Conservation (phyloP, 2,113 vertebrate species). For the Sinosuthora webbiana region DNA sequence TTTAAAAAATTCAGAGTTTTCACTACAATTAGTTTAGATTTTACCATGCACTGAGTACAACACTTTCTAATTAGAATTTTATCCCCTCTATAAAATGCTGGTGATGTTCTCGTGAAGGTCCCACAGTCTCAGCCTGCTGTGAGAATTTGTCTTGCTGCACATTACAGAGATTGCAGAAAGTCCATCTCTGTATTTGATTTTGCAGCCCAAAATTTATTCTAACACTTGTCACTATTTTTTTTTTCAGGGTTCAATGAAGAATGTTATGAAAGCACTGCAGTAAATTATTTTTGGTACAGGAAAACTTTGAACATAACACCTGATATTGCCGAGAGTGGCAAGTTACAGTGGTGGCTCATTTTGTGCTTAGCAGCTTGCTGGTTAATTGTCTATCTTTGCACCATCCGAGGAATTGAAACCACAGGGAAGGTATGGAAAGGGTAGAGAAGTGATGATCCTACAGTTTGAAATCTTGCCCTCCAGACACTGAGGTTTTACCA, state of each 20-base stretch:
- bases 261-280: slow-evolving; percentile 79
- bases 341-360: slow-evolving; percentile 83
- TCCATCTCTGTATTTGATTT: neutral
- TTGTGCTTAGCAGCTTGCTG: slow-evolving; percentile 81
- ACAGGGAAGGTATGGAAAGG: slow-evolving; percentile 82
- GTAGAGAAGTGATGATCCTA: neutral
- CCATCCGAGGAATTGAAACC: slow-evolving; percentile 86
- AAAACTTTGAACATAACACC: slow-evolving; percentile 85
- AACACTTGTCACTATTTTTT: neutral
- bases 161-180: neutral
- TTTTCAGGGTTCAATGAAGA: slow-evolving; percentile 77
- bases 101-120: neutral
- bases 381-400: slow-evolving; percentile 83
- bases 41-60: neutral
- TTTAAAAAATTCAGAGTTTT: neutral
- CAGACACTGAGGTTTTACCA: neutral
- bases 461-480: neutral
- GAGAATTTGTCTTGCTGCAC: neutral
- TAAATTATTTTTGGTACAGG: slow-evolving; percentile 94
- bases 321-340: slow-evolving; percentile 70
- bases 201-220: neutral
- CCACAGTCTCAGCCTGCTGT: neutral
- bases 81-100: neutral
- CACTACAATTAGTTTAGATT: neutral
- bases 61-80: neutral